Percentiles rank a stretch among this genome's conserved stretches.
phyloP scores from a whole-genome alignment of 2,888 invertebrate species.

The Acleris laterana region DNA sequence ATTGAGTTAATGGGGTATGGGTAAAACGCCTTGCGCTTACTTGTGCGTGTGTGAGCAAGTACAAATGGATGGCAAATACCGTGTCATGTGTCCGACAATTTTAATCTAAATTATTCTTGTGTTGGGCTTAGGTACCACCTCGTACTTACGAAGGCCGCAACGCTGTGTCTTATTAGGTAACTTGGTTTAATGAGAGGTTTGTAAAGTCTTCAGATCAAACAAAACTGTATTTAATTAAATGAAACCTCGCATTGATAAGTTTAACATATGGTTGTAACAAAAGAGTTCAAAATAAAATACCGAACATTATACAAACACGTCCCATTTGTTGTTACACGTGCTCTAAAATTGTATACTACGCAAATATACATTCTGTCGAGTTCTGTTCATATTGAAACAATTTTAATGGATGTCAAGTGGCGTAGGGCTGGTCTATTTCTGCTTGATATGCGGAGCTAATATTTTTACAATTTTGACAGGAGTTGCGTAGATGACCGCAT shows the following conservation, averaged over 20 bases:
- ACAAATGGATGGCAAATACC: too few species aligned
- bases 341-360: constrained; percentile 2
- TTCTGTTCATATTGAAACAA: constrained; percentile 14
- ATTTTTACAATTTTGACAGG: constrained; percentile 31
- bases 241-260: neutral
- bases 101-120: too few species aligned
- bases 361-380: neutral
- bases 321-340: constrained; percentile 15
- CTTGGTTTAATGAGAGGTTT: too few species aligned
- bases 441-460: constrained; percentile 17
- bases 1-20: too few species aligned
- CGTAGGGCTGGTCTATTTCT: constrained; percentile 33
- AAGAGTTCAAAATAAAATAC: neutral
- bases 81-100: too few species aligned
- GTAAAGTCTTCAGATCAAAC: too few species aligned
- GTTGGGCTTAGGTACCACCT: too few species aligned
- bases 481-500: constrained; percentile 33
- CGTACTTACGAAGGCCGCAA: too few species aligned
- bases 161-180: too few species aligned
- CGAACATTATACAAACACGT: neutral
- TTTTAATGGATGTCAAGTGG: constrained; percentile 25
- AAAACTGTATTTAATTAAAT: too few species aligned
- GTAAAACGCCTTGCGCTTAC: too few species aligned
- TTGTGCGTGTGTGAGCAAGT: too few species aligned
- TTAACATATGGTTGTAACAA: neutral